Evolutionary conservation across 1,140 invertebrate species (phyloP).

Genomic region (Formica exsecta): DNA sequence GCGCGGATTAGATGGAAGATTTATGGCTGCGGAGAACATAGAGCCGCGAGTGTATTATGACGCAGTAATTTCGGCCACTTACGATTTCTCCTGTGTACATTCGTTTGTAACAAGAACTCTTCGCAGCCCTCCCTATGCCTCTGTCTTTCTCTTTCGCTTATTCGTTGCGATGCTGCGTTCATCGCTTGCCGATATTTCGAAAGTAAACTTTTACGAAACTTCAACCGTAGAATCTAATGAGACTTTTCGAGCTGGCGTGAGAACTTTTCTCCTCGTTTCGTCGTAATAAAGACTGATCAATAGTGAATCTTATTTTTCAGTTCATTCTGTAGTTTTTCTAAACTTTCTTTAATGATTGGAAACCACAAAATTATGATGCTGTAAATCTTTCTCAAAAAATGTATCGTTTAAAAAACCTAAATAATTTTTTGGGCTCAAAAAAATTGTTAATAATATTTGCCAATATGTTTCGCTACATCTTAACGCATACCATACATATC

Average conservation of each 20-base stretch:
- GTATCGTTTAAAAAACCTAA: not conserved
- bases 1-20: not conserved
- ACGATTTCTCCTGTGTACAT: slow-evolving; percentile 63
- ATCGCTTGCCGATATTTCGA: slow-evolving; percentile 75
- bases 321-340: slow-evolving; percentile 20
- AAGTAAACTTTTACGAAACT: slow-evolving; percentile 71
- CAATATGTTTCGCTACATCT: not conserved
- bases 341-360: slow-evolving; percentile 33
- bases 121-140: not conserved
- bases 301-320: slow-evolving; percentile 49
- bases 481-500: not conserved
- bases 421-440: not conserved
- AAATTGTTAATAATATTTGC: not conserved
- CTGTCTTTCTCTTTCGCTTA: slow-evolving; percentile 11
- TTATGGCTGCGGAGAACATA: slow-evolving; percentile 50
- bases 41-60: slow-evolving; percentile 49
- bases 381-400: not conserved
- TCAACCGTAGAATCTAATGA: slow-evolving; percentile 74
- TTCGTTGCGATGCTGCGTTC: slow-evolving; percentile 71
- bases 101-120: slow-evolving; percentile 65
- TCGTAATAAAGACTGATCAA: slow-evolving; percentile 58
- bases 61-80: slow-evolving; percentile 68
- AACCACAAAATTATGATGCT: not conserved
- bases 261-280: slow-evolving; percentile 41
- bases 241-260: slow-evolving; percentile 39